Evolutionary conservation across 2,113 vertebrate genomes (phyloP), one percentile per base, ranked within the genome.

Genomic region (Antidorcas marsupialis): DNA sequence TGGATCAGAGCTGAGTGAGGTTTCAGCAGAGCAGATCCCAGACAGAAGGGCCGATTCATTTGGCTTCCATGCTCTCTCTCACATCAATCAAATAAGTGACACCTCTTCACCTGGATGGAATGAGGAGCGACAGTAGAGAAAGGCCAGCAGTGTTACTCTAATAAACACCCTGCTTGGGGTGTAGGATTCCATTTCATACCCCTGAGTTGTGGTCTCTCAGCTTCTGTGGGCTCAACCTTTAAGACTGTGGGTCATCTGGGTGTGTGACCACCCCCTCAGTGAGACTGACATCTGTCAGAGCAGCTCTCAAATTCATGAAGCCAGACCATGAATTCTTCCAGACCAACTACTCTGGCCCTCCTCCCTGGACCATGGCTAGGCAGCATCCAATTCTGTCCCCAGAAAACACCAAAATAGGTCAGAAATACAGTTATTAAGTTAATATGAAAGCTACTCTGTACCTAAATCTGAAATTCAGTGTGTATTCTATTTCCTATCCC

Each of bases 381-480:
- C 50, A 60, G 36, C 14, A 27, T 59, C 64, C 55, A 71, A 36
- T 52, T 81, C 8, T 84, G 25, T 52, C 28, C 28, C 50, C 19
- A 47, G 50, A 59, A 90, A 97, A 9, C 45, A 36, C 43, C 86
- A 83, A 89, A 52, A 25, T 30, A 87, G 52, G 71, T 53, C 60
- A 92, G 39, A 82, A 89, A 82, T 74, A 50, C 13, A 62, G 21
- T 45, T 89, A 82, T 33, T 74, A 87, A 91, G 52, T 92, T 59
- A 78, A 79, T 88, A 60, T 9, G 27, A 85, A 89, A 52, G 13
- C 45, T 57, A 13, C 39, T 71, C 62, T 87, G 17, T 78, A 78
- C 36, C 55, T 88, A 57, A 50, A 47, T 78, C 62, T 43, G 50
- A 93, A 95, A 93, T n/a, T 93, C 30, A 19, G 3, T 90, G 62